These are phyloP conservation scores for Sclerurus mexicanus DNA, from an alignment of 2,113 vertebrate genomes.

Conservation along the genomic window DNA sequence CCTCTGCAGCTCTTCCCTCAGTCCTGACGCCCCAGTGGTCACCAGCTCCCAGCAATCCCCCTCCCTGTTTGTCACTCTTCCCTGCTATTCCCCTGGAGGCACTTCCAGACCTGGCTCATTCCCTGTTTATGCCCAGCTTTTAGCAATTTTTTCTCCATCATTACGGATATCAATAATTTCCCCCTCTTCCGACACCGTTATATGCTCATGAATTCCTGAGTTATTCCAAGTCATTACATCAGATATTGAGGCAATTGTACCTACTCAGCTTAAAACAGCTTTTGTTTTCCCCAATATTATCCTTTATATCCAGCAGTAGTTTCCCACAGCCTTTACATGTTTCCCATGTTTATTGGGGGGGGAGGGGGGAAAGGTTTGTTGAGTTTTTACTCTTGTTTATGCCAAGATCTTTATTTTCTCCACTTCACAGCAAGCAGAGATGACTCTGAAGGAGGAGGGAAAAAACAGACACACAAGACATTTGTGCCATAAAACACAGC, in stretches of 20 bases:
- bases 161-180: neutral
- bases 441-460: accelerated
- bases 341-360: too few species aligned
- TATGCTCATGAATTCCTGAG: neutral
- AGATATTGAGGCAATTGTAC: neutral
- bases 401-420: neutral
- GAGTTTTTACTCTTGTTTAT: neutral
- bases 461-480: neutral
- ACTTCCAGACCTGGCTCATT: neutral
- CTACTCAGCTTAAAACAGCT: neutral
- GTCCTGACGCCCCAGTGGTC: too few species aligned
- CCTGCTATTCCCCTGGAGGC: neutral
- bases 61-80: too few species aligned
- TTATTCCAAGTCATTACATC: neutral
- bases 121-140: neutral
- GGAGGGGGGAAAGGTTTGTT: accelerated
- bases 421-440: accelerated
- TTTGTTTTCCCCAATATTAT: neutral
- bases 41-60: neutral
- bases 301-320: neutral
- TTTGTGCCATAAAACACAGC: neutral
- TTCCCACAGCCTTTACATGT: neutral
- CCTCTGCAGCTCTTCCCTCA: neutral
- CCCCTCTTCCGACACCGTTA: neutral
- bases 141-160: neutral